Evolutionary conservation across 53 echinoderm and acorn worm genomes (phyloP).

Genomic region (Henricia sp.): DNA sequence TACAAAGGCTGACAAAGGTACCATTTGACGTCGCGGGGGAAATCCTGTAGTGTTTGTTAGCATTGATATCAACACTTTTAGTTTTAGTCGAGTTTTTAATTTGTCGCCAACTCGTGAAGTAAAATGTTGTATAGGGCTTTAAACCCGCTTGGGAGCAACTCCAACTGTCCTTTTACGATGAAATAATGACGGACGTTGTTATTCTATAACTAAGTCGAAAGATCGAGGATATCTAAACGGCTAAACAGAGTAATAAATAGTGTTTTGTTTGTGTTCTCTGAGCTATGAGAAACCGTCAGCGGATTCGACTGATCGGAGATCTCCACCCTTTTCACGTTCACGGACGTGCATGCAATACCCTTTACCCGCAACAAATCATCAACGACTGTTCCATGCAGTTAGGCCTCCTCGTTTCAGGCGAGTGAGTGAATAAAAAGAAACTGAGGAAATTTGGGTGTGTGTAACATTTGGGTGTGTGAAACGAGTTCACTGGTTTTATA

Average conservation of each 20-base stretch:
- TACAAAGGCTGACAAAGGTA: too few species aligned
- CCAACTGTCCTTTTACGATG: too few species aligned
- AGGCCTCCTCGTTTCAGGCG: too few species aligned
- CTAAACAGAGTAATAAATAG: constrained; percentile 1
- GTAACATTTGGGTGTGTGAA: neutral
- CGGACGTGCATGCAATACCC: constrained; percentile 53
- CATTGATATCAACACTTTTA: too few species aligned
- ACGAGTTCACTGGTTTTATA: neutral
- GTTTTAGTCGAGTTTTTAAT: too few species aligned
- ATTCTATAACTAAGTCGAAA: neutral
- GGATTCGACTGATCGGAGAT: neutral
- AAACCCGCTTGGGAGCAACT: too few species aligned
- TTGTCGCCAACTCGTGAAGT: too few species aligned
- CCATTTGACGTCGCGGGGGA: too few species aligned
- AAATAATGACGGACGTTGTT: too few species aligned
- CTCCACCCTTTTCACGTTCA: constrained; percentile 33
- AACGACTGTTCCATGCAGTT: constrained; percentile 29
- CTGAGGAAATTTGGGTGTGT: neutral
- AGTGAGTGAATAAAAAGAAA: neutral
- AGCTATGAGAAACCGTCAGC: too few species aligned
- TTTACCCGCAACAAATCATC: neutral
- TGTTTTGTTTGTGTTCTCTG: constrained; percentile 29
- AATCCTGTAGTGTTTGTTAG: too few species aligned
- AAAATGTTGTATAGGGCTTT: too few species aligned
- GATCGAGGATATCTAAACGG: neutral